A percentile compares a stretch with the other conserved stretches of the same genome.
Conservation (phyloP, 2,113 vertebrate genomes). For the Agelaius phoeniceus region DNA sequence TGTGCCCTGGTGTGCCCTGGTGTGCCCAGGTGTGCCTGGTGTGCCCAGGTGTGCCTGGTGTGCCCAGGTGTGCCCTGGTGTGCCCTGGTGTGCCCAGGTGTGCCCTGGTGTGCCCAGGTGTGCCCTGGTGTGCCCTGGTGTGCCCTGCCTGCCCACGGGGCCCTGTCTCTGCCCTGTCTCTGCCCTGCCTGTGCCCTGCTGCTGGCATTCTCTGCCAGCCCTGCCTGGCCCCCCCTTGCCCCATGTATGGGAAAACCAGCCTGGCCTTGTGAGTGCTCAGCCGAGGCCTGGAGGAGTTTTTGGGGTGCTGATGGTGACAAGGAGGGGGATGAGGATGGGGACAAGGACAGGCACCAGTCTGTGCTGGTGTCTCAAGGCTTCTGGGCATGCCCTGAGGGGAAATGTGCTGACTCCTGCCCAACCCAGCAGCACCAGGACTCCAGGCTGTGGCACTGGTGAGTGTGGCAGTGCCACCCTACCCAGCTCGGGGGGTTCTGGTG, state of each 20-base stretch:
- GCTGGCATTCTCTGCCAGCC: too few species aligned
- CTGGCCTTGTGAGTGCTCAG: fast-evolving
- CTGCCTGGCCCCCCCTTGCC: too few species aligned
- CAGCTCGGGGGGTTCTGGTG: fast-evolving
- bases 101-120: not conserved
- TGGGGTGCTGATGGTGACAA: not conserved
- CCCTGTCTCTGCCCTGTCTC: too few species aligned
- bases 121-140: too few species aligned
- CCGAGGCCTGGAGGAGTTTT: not conserved
- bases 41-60: too few species aligned
- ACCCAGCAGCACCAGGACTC: fast-evolving
- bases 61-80: too few species aligned
- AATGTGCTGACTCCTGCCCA: not conserved
- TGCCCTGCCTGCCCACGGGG: too few species aligned
- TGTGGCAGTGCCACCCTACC: fast-evolving
- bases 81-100: too few species aligned
- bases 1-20: too few species aligned
- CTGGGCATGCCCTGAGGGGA: not conserved
- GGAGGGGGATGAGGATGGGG: not conserved
- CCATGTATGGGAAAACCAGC: not conserved
- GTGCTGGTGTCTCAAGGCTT: not conserved
- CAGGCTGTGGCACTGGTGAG: fast-evolving
- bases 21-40: too few species aligned
- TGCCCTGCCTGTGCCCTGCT: too few species aligned
- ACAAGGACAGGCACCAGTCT: not conserved